Conservation (phyloP, 2,797 vertebrate genomes). For the Rhinophrynus dorsalis region DNA sequence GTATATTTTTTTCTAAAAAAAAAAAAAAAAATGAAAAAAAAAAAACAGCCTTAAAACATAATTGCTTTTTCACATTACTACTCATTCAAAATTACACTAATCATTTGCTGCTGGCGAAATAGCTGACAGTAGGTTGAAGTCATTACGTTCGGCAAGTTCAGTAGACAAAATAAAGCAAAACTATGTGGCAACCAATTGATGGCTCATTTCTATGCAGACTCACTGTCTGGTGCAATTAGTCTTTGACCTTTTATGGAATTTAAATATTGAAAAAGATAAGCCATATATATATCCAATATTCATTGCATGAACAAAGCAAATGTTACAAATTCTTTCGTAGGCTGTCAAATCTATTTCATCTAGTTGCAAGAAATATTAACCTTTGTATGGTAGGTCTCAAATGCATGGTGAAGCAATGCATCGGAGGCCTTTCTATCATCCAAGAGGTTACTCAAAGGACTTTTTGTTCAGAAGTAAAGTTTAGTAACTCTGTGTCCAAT, state of each 20-base stretch:
- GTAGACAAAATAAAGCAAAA: slow-evolving; percentile 48
- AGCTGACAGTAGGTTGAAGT: slow-evolving; percentile 54
- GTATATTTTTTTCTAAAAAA: slow-evolving; percentile 51
- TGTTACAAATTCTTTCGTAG: slow-evolving; percentile 51
- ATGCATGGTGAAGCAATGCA: no score
- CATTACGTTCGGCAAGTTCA: slow-evolving; percentile 50
- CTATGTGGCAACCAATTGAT: slow-evolving; percentile 41
- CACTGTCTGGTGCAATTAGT: slow-evolving; percentile 23
- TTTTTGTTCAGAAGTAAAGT: no score
- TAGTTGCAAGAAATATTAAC: not conserved
- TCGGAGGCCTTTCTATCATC: no score
- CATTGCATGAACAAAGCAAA: slow-evolving; percentile 26
- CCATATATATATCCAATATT: slow-evolving; percentile 25
- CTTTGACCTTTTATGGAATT: slow-evolving; percentile 48
- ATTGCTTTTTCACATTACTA: slow-evolving; percentile 52
- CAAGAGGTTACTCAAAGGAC: no score
- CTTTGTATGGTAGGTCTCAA: no score
- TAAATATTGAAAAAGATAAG: slow-evolving; percentile 38
- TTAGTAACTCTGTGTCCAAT: no score
- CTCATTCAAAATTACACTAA: slow-evolving; percentile 54
- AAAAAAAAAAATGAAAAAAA: no score
- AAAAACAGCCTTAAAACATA: slow-evolving; percentile 50
- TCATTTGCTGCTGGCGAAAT: slow-evolving; percentile 47
- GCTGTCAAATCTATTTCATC: slow-evolving; percentile 47
- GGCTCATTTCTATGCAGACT: slow-evolving; percentile 25